Conservation (phyloP, 2,888 invertebrate genomes). For the Tholera decimalis region DNA sequence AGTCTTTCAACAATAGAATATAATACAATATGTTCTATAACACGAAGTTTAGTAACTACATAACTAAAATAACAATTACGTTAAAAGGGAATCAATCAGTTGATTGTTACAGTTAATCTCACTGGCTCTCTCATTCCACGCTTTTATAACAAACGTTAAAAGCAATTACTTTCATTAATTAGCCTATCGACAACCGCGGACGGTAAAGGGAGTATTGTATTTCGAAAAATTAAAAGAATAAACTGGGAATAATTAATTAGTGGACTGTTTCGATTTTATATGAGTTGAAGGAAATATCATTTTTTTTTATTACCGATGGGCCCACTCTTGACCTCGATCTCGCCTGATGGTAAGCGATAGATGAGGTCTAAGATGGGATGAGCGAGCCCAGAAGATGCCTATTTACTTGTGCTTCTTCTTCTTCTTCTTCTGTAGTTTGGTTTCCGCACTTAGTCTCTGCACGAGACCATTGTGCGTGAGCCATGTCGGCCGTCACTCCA, state of each 20-base stretch:
- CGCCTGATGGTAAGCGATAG: too few relatives aligned
- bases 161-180: conserved; percentile 40
- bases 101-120: conserved; percentile 24
- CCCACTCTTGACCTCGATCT: too few relatives aligned
- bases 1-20: too few relatives aligned
- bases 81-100: conserved; percentile 33
- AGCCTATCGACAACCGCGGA: conserved; percentile 2
- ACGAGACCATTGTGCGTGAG: too few relatives aligned
- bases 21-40: background rate
- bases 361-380: too few relatives aligned
- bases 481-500: too few relatives aligned
- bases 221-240: conserved; percentile 20
- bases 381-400: too few relatives aligned
- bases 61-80: conserved; percentile 13
- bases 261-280: background rate
- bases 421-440: too few relatives aligned
- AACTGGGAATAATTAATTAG: conserved; percentile 2
- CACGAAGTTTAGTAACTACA: background rate
- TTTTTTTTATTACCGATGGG: too few relatives aligned
- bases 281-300: too few relatives aligned
- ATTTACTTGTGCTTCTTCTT: too few relatives aligned
- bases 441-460: too few relatives aligned
- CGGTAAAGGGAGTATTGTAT: background rate
- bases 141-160: conserved; percentile 15
- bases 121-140: background rate